Evolutionary conservation across 2,113 vertebrate genomes (phyloP), one percentile per base, ranked within the genome.

Genomic region (Tiliqua scincoides): DNA sequence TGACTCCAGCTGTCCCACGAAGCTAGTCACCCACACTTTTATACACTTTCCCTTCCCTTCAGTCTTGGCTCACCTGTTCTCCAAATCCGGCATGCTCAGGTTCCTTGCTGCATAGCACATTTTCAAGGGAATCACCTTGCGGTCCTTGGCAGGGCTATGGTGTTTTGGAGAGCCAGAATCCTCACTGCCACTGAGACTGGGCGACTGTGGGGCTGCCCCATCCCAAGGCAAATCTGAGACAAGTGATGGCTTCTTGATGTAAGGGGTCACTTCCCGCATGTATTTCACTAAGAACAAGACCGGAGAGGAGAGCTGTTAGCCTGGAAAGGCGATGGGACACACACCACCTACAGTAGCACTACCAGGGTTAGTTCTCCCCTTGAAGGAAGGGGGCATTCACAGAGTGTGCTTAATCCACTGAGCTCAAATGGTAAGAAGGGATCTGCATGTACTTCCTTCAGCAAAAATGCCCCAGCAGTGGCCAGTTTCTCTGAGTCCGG

Each of bases 31-130:
- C 48, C 18, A 15, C 62, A 32, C 15, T 3, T 5, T 4, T 72
- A 48, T 21, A 37, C 0, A 6, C 10, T 6, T 3, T 6, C 7
- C 61, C 40, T 15, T 21, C 5, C 8, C 32, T 37, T 9, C 6
- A 6, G 2, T 6, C 85, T 62, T 18, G 59, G 82, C 96, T 96
- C 89, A 99, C 99, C 98, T 97, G 97, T 98, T 99, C 95, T 99
- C 98, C 94, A 99, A 96, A 90, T 99, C 98, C 0, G 98, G 98
- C 98, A 99, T 98, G 95, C 97, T 99, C 88, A 99, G 97, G 96
- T 99, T 99, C 93, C 99, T 94, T 91, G 98, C 97, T 4, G 98
- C 98, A 7, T 98, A 99, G 94, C 98, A 99, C 98, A 99, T 99
- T 96, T 98, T 99, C 87, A 99, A 96, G 52, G 97, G 97, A 90